A percentile compares a stretch with the other conserved stretches of the same genome.
Conservation (phyloP, 2,113 vertebrate genomes). For the Hypocryptadius cinnamomeus region DNA sequence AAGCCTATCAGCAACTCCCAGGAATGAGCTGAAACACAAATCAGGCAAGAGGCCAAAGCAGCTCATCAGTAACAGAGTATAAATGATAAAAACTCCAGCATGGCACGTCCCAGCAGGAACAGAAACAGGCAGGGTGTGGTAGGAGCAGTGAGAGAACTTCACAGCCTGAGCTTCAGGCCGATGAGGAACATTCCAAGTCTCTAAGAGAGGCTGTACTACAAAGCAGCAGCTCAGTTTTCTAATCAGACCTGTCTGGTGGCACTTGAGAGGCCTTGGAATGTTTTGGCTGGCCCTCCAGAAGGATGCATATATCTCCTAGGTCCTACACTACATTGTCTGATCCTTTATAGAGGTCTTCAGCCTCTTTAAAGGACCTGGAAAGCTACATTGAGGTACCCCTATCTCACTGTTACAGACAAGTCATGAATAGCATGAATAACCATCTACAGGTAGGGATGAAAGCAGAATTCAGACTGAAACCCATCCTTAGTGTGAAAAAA, state of each 20-base stretch:
- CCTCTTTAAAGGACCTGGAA: background rate
- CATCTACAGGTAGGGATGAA: background rate
- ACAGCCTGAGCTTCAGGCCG: background rate
- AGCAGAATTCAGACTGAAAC: background rate
- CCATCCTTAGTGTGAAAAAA: background rate
- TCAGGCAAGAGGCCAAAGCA: background rate
- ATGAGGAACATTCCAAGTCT: background rate
- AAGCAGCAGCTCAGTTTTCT: background rate
- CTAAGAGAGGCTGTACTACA: background rate
- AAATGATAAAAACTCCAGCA: background rate
- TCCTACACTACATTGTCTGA: background rate
- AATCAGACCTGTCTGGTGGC: background rate
- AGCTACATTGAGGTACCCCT: background rate
- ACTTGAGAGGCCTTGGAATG: background rate
- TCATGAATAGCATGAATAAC: background rate
- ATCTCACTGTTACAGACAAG: background rate
- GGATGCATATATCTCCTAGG: background rate
- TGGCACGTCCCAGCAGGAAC: background rate
- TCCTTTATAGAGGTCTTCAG: background rate
- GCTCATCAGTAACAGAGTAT: background rate
- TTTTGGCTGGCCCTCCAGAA: background rate
- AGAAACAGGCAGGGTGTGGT: background rate
- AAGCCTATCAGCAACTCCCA: slow-evolving; percentile 5
- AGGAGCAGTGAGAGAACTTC: background rate
- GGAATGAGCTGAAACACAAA: background rate